phyloP scores from a whole-genome alignment of 2,888 invertebrate genomes.

The Hydrotaea diabolus region DNA sequence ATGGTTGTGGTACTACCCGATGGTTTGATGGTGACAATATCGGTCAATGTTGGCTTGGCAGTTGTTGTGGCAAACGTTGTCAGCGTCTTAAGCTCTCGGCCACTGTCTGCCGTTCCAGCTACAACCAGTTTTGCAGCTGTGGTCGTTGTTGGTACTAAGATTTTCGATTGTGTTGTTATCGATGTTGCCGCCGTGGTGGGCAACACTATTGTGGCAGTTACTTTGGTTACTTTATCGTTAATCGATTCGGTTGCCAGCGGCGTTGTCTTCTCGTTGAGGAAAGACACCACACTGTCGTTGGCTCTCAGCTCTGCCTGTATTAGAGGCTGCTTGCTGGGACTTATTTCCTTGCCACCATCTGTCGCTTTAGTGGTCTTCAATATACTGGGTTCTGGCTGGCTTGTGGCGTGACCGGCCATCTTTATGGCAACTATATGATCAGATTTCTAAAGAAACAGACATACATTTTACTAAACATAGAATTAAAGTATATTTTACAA shows the following conservation, averaged over 20 bases:
- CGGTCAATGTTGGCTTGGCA: constrained; percentile 52
- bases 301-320: constrained; percentile 71
- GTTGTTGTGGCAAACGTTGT: constrained; percentile 73
- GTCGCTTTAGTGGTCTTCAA: constrained; percentile 71
- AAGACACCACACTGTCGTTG: constrained; percentile 72
- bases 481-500: background rate
- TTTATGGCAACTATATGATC: constrained; percentile 77
- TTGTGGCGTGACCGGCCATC: constrained; percentile 67
- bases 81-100: constrained; percentile 74
- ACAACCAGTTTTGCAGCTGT: constrained; percentile 71
- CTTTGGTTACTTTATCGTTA: constrained; percentile 65
- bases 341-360: constrained; percentile 69
- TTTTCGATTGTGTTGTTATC: constrained; percentile 56
- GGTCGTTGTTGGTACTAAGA: constrained; percentile 52
- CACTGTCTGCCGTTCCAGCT: constrained; percentile 75
- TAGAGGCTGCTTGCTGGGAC: constrained; percentile 76
- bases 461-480: background rate
- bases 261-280: constrained; percentile 69
- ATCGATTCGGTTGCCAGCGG: constrained; percentile 32
- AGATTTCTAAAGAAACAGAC: constrained; percentile 72
- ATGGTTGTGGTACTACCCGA: constrained; percentile 27
- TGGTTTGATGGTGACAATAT: constrained; percentile 49
- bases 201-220: constrained; percentile 68
- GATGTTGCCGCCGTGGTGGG: constrained; percentile 46
- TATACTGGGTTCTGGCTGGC: constrained; percentile 80